Conservation (phyloP, 2,113 vertebrate species). For the zebrafish (Danio rerio) region GRCz12tu NC_133194.1:4216001-4216500, state of each 20-base stretch:
- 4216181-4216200: no score
- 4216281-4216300: no score
- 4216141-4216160: no score
- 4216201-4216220: neutral
- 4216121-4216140: no score
- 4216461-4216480: neutral
- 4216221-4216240: no score
- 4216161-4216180: no score
- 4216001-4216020: neutral
- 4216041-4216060: neutral
- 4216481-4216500: neutral
- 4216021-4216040: neutral
- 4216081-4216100: no score
- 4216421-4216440: neutral
- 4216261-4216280: neutral
- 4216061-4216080: neutral
- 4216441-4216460: neutral
- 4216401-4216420: no score
- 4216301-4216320: neutral
- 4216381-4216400: no score
- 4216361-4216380: neutral
- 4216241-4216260: no score
- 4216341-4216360: neutral
- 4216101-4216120: no score
- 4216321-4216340: neutral